Base-by-base conservation (phyloP, 2,113 vertebrate species). In the Amazona vittata region DNA sequence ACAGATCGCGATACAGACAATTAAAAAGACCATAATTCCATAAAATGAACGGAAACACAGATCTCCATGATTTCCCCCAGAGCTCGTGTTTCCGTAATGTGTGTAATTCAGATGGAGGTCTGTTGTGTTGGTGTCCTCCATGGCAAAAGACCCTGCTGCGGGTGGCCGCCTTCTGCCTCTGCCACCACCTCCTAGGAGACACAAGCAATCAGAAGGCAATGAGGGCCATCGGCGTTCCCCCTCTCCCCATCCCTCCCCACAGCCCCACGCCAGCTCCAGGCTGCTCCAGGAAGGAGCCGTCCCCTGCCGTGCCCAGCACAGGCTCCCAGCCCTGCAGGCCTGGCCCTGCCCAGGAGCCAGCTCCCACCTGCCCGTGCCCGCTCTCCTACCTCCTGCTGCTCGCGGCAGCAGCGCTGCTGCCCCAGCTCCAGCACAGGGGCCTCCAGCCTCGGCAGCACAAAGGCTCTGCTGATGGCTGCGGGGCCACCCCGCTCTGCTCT, bases 251-350 rank as follows among this genome's bases (percentile, higher is more conserved):
- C 55, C 47, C 12, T 35, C 25, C 29, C 20, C 35, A 10, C 3
- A 1, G 8, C 13, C 15, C 20, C 80, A n/a, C 0, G 0, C 6
- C 25, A 50, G 52, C 9, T 12, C 33, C 60, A 18, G 28, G 28
- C 20, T 31, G n/a, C 11, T 7, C 20, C 24, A 5, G 43, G 16
- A 46, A 69, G 29, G 63, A 22, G 9, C 15, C 14, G 0, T 35
- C 4, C 33, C 28, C 29, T 47, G 33, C 17, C 2, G 0, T 29
- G n/a, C 22, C 73, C 74, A 55, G 81, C 22, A 52, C 39, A 78
- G 29, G 12, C 20, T 86, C 18, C 71, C 62, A 80, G 5, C 31
- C 24, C 67, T 73, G 59, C 84, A 70, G 41, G 14, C 62, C 52
- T 39, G 15, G 6, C 28, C 31, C 50, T 28, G 47, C 11, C 39